Conservation (phyloP, 2,113 vertebrate genomes). For the Mus spicilegus region DNA sequence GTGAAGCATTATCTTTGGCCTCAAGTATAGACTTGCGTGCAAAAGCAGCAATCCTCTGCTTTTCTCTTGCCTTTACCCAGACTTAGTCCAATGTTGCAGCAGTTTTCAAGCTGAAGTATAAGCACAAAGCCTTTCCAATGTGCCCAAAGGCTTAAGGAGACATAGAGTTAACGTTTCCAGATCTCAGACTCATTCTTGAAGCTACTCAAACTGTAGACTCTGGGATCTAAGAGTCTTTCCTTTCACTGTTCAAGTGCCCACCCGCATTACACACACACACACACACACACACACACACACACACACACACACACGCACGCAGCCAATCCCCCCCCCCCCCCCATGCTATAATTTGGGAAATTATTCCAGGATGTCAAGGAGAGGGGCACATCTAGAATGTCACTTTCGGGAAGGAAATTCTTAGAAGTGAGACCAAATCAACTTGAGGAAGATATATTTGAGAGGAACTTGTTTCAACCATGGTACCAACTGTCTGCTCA, state of each 20-base stretch:
- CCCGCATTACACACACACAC: neutral
- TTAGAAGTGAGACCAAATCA: conserved; percentile 7
- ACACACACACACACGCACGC: too few species aligned
- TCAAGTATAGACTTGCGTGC: neutral
- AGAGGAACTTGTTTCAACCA: neutral
- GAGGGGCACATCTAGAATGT: neutral
- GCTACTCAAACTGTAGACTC: neutral
- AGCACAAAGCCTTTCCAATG: neutral
- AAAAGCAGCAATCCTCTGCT: neutral
- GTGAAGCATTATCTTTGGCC: neutral
- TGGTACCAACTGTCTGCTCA: neutral
- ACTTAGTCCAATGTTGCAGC: neutral
- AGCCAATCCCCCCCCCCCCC: too few species aligned
- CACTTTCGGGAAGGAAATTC: neutral
- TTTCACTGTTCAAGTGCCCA: neutral
- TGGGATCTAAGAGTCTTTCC: neutral
- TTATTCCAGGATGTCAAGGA: neutral
- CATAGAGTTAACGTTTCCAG: neutral
- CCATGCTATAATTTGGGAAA: neutral
- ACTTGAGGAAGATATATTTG: neutral
- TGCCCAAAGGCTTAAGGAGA: neutral
- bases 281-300: neutral
- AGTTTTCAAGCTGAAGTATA: neutral
- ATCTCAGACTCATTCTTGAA: neutral
- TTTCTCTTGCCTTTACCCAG: neutral